Evolutionary conservation across 2,888 invertebrate genomes (phyloP), one percentile per base, ranked within the genome.

Genomic region (Andricus curvator): DNA sequence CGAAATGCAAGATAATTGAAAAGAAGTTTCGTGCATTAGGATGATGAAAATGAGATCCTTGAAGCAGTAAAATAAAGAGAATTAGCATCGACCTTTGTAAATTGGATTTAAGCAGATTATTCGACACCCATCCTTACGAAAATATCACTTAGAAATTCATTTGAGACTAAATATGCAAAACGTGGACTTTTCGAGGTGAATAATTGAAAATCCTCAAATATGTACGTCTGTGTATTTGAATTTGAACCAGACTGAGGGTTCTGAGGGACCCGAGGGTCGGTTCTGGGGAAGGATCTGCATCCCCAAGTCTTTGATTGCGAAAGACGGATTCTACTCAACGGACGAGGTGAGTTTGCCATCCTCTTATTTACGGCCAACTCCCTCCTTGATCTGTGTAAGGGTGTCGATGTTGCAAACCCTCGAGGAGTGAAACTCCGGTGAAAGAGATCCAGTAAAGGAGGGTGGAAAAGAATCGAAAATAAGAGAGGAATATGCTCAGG

Each of bases 361-460:
- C 82, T 78, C 80, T 82, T 84, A 84, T 85, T 85, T 84, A 83
- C 80, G 78, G 80, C 80, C 78, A 82, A 80, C 82, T 78, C 83
- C 84, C 82, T 80, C 80, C 79, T 70, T 29, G n/a, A 25, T 81
- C 82, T 60, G 78, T 81, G 62, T 64, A 81, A 82, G 85, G 80
- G 82, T 82, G 86, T 85, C 83, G 83, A 85, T 83, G 84, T 80
- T 79, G 82, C 78, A 84, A 86, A 84, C 80, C 51, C 51, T 74
- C 22, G 56, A 74, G 74, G n/a, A 56, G 56, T 74, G 29, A 74
- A 74, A 74, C 51, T 56, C 56, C 15, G 20, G n/a, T 74, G 74
- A 74, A 74, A 74, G 74, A 37, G 33, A 74, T 33, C 74, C 56
- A 20, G 51, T 13, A 33, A 56, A 70, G 70, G 51, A 74, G 74